These are phyloP conservation scores for Plutomurus gul DNA, from an alignment of 1,140 invertebrate species.

Conservation along the genomic window DNA sequence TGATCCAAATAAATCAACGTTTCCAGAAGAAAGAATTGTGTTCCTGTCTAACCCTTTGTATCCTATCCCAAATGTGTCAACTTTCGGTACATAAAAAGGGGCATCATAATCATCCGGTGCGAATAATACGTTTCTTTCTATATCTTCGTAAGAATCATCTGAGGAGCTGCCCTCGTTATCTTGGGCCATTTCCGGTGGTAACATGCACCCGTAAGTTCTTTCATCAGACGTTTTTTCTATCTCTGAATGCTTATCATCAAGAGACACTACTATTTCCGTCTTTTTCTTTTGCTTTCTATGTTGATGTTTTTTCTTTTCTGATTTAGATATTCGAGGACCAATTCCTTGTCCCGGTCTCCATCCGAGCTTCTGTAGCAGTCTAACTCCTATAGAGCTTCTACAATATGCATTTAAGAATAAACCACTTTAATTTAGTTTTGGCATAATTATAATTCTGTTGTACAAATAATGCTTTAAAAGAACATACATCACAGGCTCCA, in stretches of 20 bases:
- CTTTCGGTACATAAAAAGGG: slow-evolving; percentile 73
- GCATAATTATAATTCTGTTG: too few relatives aligned
- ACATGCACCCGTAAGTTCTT: slow-evolving; percentile 68
- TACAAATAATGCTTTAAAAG: too few relatives aligned
- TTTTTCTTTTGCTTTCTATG: slow-evolving; percentile 60
- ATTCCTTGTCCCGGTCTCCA: slow-evolving; percentile 90
- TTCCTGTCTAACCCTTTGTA: slow-evolving; percentile 79
- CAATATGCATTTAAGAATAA: too few relatives aligned
- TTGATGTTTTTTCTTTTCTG: slow-evolving; percentile 61
- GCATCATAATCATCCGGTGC: slow-evolving; percentile 84
- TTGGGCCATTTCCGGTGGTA: slow-evolving; percentile 60
- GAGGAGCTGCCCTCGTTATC: not conserved
- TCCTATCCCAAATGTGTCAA: slow-evolving; percentile 82
- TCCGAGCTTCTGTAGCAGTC: slow-evolving; percentile 82
- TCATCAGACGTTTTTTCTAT: not conserved
- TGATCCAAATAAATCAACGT: slow-evolving; percentile 57
- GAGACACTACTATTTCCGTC: not conserved
- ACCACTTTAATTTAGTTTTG: too few relatives aligned
- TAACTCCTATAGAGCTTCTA: slow-evolving; percentile 84
- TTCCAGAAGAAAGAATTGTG: slow-evolving; percentile 61
- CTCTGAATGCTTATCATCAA: slow-evolving; percentile 56
- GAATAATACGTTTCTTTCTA: slow-evolving; percentile 60
- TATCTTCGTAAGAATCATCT: not conserved
- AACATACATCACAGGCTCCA: slow-evolving; percentile 74
- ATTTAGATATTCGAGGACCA: slow-evolving; percentile 60